phyloP scores from a whole-genome alignment of 30 jellyfish, hydroid and myxozoan genomes.

The Cassiopea xamachana region DNA sequence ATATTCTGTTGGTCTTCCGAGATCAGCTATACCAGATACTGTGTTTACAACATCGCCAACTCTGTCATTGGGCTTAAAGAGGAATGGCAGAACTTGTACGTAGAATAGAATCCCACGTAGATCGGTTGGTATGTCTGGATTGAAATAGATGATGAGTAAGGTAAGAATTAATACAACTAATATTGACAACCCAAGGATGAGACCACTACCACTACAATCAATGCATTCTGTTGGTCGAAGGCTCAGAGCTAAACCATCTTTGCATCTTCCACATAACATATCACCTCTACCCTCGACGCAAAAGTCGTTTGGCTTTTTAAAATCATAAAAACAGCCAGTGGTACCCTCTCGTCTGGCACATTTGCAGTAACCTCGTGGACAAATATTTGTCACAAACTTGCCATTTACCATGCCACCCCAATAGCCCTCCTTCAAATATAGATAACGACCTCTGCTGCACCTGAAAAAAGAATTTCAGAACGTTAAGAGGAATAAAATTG shows the following conservation, averaged over 20 bases:
- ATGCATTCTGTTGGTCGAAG: constrained; percentile 61
- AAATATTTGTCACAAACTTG: constrained; percentile 46
- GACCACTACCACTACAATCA: constrained; percentile 41
- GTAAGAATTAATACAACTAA: constrained; percentile 32
- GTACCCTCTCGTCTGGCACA: constrained; percentile 29
- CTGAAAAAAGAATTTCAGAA: constrained; percentile 7
- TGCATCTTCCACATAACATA: constrained; percentile 70
- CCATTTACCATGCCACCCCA: constrained; percentile 74
- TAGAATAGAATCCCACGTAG: constrained; percentile 70
- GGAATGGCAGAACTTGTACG: constrained; percentile 70
- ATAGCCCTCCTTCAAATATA: constrained; percentile 56
- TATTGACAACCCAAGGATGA: constrained; percentile 36
- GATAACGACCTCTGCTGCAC: constrained; percentile 54
- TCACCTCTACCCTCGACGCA: constrained; percentile 65
- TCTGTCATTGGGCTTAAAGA: constrained; percentile 63
- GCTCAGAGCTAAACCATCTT: constrained; percentile 56
- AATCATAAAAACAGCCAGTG: constrained; percentile 65
- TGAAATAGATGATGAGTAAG: constrained; percentile 36
- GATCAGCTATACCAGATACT: constrained; percentile 32
- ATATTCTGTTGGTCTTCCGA: constrained; percentile 70
- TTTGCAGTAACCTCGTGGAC: constrained; percentile 75
- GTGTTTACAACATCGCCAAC: constrained; percentile 61
- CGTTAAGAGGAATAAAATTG: neutral
- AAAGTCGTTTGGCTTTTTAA: constrained; percentile 56
- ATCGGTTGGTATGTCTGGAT: constrained; percentile 60